Conservation (phyloP, 2,113 vertebrate genomes). For the Microcebus jonahi region DNA sequence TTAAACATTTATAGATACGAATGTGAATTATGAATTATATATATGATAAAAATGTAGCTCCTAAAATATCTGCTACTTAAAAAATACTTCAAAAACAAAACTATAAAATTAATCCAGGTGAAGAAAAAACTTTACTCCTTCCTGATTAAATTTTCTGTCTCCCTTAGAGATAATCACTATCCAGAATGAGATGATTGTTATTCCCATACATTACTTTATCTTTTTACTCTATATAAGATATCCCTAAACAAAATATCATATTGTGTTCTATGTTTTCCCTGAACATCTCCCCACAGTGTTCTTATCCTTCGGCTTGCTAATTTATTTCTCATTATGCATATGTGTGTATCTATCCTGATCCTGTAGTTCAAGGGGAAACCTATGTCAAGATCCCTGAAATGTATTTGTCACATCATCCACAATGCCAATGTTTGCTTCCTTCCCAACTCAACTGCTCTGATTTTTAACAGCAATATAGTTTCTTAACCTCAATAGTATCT, state of each 20-base stretch:
- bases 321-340: no score
- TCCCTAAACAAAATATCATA: not conserved
- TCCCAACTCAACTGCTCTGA: not conserved
- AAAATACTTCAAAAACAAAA: not conserved
- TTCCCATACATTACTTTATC: not conserved
- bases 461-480: not conserved
- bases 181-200: not conserved
- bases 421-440: not conserved
- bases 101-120: not conserved
- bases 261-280: not conserved
- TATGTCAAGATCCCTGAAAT: not conserved
- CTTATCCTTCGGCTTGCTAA: no score
- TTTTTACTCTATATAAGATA: not conserved
- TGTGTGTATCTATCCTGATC: not conserved
- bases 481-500: not conserved
- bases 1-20: not conserved
- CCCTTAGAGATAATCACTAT: not conserved
- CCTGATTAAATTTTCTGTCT: not conserved
- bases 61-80: not conserved
- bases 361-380: not conserved
- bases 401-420: not conserved
- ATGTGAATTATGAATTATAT: not conserved
- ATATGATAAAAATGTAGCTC: not conserved
- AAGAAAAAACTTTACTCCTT: not conserved
- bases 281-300: no score